Evolutionary conservation across 2,797 vertebrate species (phyloP), one percentile per base, ranked within the genome.

Genomic region (Hydrocynus forskahlii): DNA sequence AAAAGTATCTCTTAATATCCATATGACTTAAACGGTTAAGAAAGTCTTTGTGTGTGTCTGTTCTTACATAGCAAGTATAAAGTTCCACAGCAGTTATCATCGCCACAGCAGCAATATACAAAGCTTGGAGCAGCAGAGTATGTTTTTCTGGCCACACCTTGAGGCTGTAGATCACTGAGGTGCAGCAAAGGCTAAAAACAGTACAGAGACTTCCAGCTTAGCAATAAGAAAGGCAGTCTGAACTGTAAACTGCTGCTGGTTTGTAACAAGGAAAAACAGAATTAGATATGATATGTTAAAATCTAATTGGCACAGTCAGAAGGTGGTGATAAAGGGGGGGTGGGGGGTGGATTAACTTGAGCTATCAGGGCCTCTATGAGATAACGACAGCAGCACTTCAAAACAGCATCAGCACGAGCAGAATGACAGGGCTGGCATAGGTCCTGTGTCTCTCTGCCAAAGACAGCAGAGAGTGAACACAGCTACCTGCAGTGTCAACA

Each of bases 261-360:
- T 74, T 40, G n/a, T 25, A 59, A 60, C 48, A 63, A 48, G 52
- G 52, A 80, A 66, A 52, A 59, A 12, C 35, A 55, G 7, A 78
- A 79, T 77, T 79, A 57, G 77, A 85, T 75, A 78, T 72, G 60
- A 82, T 79, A 78, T 69, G 73, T 78, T 81, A 69, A 82, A 81
- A 82, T 83, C 50, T 81, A 84, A 83, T 84, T 84, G 84, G 50
- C 62, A 59, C 23, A 50, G 78, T 85, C 80, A 81, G 50, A 85
- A 81, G 62, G 81, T 57, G 71, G 64, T 29, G 69, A 87, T 84
- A 81, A 84, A 75, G 67, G 48, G 16, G 59, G 52, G 45, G 35
- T 35, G 35, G 67, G 64, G 40, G 55, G 70, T 45, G 81, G 78
- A 83, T 84, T 82, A 81, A 81, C 69, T 79, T 72, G 67, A 78